Conservation (phyloP, 2,113 vertebrate genomes). For the Myiagra hebetior region DNA sequence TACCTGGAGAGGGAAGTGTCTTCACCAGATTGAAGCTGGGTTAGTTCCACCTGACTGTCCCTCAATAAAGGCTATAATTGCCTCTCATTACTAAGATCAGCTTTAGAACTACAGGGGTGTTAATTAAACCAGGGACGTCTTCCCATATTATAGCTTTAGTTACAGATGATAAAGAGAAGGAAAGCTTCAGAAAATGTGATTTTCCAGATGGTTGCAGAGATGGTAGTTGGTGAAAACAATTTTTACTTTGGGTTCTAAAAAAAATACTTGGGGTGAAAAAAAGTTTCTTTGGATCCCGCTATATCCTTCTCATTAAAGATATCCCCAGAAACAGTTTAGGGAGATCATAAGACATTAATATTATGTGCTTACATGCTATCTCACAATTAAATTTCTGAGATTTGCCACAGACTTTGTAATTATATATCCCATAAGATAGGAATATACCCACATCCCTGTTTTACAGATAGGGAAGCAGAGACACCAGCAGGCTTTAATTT, state of each 20-base stretch:
- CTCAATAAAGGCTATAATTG: conserved; percentile 51
- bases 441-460: neutral
- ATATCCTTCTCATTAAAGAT: neutral
- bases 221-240: conserved; percentile 49
- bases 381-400: neutral
- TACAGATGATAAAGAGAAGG: conserved; percentile 52
- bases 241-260: conserved; percentile 15
- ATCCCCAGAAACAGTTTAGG: neutral
- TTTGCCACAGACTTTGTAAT: neutral
- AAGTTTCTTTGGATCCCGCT: neutral
- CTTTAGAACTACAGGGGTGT: conserved; percentile 55
- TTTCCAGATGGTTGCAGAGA: conserved; percentile 56
- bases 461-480: neutral
- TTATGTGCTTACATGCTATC: neutral
- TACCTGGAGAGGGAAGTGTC: neutral
- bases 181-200: conserved; percentile 51
- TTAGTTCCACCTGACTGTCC: conserved; percentile 57
- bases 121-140: conserved; percentile 52
- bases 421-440: neutral
- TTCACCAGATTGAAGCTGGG: conserved; percentile 3
- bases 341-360: neutral
- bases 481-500: neutral
- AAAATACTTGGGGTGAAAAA: conserved; percentile 9
- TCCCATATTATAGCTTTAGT: conserved; percentile 54
- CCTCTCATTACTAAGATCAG: conserved; percentile 58